Percentiles rank a stretch among this genome's conserved stretches.
Evolutionary conservation across 2,797 vertebrate species (phyloP).

Genomic region (Morus bassanus): DNA sequence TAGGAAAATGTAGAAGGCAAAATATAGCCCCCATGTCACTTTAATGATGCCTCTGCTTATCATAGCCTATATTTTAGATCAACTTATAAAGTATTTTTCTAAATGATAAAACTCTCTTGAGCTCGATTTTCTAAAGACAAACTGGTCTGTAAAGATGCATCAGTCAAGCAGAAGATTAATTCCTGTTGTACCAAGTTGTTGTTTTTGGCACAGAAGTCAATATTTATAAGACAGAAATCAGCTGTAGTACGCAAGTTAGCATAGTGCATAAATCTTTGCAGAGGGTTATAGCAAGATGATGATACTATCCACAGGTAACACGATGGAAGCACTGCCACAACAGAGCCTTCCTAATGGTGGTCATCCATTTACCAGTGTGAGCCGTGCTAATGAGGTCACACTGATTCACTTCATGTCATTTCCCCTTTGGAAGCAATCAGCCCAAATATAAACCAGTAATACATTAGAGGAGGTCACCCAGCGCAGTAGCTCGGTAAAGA

Average conservation of each 20-base stretch:
- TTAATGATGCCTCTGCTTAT: slow-evolving; percentile 48
- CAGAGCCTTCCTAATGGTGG: slow-evolving; percentile 58
- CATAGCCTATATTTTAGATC: slow-evolving; percentile 48
- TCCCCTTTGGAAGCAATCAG: slow-evolving; percentile 63
- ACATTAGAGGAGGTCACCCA: slow-evolving; percentile 65
- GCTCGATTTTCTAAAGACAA: slow-evolving; percentile 61
- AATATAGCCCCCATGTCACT: slow-evolving; percentile 28
- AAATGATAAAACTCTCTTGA: slow-evolving; percentile 60
- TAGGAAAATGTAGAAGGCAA: slow-evolving; percentile 57
- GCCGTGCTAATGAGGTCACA: slow-evolving; percentile 68
- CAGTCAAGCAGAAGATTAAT: slow-evolving; percentile 66
- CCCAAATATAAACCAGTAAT: slow-evolving; percentile 54
- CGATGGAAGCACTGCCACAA: slow-evolving; percentile 44
- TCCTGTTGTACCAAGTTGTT: slow-evolving; percentile 45
- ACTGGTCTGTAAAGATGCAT: slow-evolving; percentile 58
- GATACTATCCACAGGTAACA: slow-evolving; percentile 57
- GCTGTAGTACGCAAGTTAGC: slow-evolving; percentile 39
- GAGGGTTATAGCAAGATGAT: slow-evolving; percentile 34
- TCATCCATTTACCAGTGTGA: slow-evolving; percentile 65
- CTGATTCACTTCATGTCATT: slow-evolving; percentile 59
- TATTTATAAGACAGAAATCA: slow-evolving; percentile 65
- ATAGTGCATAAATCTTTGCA: slow-evolving; percentile 63
- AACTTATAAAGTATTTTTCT: slow-evolving; percentile 53
- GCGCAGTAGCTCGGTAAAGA: slow-evolving; percentile 37
- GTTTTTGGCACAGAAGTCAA: slow-evolving; percentile 57